phyloP scores from a whole-genome alignment of 23 tunicate genomes.

The Ascidia mentula region DNA sequence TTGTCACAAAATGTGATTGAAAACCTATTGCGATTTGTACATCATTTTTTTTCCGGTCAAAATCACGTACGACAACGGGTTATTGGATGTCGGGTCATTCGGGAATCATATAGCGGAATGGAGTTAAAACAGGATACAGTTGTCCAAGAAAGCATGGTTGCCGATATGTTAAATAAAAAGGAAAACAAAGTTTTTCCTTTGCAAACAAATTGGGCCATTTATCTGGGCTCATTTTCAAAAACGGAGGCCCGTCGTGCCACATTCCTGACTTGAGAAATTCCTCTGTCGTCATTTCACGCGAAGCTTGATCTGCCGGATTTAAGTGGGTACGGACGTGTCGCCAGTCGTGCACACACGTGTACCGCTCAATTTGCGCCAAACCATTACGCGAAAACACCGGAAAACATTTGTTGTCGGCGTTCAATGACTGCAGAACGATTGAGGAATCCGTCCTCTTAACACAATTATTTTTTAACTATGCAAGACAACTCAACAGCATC shows the following conservation, averaged over 20 bases:
- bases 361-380: not conserved
- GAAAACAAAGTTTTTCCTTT: too few species aligned
- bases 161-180: too few species aligned
- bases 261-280: not conserved
- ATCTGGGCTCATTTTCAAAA: not conserved
- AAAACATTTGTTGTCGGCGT: slow-evolving; percentile 13
- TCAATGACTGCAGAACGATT: slow-evolving; percentile 13
- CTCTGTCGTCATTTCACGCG: not conserved
- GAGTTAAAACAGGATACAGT: too few species aligned
- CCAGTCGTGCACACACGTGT: not conserved
- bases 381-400: slow-evolving; percentile 26
- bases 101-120: too few species aligned
- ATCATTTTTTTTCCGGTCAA: too few species aligned
- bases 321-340: not conserved
- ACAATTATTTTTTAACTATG: slow-evolving; percentile 7
- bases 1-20: too few species aligned
- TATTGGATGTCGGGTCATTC: too few species aligned
- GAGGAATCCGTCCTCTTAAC: slow-evolving; percentile 32
- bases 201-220: too few species aligned
- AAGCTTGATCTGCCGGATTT: not conserved
- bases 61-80: too few species aligned
- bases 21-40: too few species aligned
- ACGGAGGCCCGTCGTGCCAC: not conserved
- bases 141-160: too few species aligned
- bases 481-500: not conserved